Evolutionary conservation across 2,113 vertebrate genomes (phyloP).

Genomic region (Prochilodus magdalenae): DNA sequence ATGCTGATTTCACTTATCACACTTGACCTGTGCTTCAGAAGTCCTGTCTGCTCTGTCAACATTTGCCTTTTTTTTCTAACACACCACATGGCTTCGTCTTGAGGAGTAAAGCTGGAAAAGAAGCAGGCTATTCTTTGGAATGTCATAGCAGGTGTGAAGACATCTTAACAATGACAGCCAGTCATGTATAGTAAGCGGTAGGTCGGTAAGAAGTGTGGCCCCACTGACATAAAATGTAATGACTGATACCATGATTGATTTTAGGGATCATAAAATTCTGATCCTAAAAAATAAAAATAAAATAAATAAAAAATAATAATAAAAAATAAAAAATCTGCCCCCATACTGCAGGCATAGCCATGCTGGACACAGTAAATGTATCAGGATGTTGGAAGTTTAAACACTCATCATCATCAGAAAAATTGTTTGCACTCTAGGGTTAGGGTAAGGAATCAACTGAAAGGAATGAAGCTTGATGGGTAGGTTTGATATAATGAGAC

Average conservation of each 20-base stretch:
- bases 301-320: too few relatives aligned
- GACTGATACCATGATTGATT: not conserved
- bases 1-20: constrained; percentile 76
- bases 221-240: not conserved
- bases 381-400: too few relatives aligned
- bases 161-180: constrained; percentile 12
- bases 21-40: constrained; percentile 71
- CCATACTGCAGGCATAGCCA: too few relatives aligned
- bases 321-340: not conserved
- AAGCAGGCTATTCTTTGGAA: not conserved
- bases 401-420: too few relatives aligned
- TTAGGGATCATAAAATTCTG: not conserved
- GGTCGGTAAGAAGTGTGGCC: not conserved
- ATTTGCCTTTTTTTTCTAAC: constrained; percentile 1
- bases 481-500: too few relatives aligned
- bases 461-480: too few relatives aligned
- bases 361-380: too few relatives aligned
- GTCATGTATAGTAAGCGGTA: not conserved
- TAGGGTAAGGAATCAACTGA: too few relatives aligned
- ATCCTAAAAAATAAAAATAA: too few relatives aligned
- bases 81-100: not conserved
- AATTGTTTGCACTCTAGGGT: too few relatives aligned
- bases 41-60: constrained; percentile 47
- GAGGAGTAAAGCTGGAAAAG: not conserved
- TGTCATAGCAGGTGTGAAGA: constrained; percentile 4